phyloP scores from a whole-genome alignment of 2,888 invertebrate species.

The Drosophila quinaria region DNA sequence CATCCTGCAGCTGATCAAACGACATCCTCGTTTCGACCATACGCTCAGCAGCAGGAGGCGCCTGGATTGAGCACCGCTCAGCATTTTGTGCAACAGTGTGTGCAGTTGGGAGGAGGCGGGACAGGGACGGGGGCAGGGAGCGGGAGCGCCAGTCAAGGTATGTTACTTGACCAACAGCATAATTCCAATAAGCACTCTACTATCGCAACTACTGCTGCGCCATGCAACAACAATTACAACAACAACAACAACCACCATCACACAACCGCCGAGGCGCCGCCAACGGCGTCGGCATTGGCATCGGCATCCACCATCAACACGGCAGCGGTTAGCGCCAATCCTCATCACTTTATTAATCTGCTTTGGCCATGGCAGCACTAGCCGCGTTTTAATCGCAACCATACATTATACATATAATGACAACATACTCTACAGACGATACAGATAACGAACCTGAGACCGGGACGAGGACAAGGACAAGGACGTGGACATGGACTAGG shows the following conservation, averaged over 20 bases:
- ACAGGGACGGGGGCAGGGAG: conserved; percentile 25
- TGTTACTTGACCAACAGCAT: conserved; percentile 85
- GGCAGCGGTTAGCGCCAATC: conserved; percentile 75
- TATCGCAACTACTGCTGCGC: conserved; percentile 76
- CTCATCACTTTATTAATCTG: conserved; percentile 84
- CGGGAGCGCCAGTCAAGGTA: conserved; percentile 82
- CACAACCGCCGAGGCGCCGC: conserved; percentile 60
- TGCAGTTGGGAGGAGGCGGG: conserved; percentile 74
- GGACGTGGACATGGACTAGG: conserved; percentile 10
- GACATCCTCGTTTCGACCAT: conserved; percentile 81
- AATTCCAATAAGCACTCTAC: conserved; percentile 83
- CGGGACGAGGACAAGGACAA: conserved; percentile 11
- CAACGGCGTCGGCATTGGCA: conserved; percentile 49
- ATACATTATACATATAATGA: conserved; percentile 44
- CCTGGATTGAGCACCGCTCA: conserved; percentile 58
- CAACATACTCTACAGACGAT: conserved; percentile 48
- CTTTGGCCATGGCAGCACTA: conserved; percentile 84
- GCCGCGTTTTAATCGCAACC: conserved; percentile 54
- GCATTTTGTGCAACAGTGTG: conserved; percentile 80
- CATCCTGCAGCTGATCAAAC: conserved; percentile 72
- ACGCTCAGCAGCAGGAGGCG: conserved; percentile 71
- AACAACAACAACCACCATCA: conserved; percentile 76
- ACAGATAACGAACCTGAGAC: conserved; percentile 48
- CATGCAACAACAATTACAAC: conserved; percentile 79
- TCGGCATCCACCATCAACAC: conserved; percentile 60